Evolutionary conservation across 2,888 invertebrate species (phyloP).

Genomic region (Buathra laborator): DNA sequence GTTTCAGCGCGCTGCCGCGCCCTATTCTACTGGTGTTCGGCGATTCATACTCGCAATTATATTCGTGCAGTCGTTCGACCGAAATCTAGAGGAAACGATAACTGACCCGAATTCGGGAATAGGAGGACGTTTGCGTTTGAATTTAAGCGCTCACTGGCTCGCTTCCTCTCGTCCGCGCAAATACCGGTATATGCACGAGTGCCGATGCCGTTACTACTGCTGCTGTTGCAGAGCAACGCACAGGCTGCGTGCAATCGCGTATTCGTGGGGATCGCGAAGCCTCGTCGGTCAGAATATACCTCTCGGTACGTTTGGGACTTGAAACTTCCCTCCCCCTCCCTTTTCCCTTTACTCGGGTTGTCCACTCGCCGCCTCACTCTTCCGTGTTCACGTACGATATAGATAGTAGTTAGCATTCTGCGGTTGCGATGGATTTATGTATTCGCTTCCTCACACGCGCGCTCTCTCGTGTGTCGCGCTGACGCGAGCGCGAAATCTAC

Average conservation of each 20-base stretch:
- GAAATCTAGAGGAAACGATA: constrained; percentile 77
- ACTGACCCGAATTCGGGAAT: constrained; percentile 79
- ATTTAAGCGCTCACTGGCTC: constrained; percentile 69
- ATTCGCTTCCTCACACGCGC: constrained; percentile 61
- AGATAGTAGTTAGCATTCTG: constrained; percentile 73
- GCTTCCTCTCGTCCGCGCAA: constrained; percentile 50
- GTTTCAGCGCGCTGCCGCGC: neutral
- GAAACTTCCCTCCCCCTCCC: neutral
- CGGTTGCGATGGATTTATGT: constrained; percentile 70
- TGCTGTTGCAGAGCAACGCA: constrained; percentile 23
- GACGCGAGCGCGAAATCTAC: constrained; percentile 39
- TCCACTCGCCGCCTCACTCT: constrained; percentile 63
- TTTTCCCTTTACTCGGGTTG: constrained; percentile 25
- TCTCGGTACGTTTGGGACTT: constrained; percentile 4
- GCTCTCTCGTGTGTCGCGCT: constrained; percentile 28
- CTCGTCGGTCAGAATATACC: constrained; percentile 10
- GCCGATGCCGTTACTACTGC: constrained; percentile 37
- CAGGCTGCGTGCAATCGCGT: constrained; percentile 66
- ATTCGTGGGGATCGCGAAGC: constrained; percentile 54
- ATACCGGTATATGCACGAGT: constrained; percentile 62
- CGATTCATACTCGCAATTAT: constrained; percentile 67
- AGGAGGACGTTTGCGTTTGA: constrained; percentile 66
- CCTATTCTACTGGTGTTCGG: constrained; percentile 41
- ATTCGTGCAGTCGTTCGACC: constrained; percentile 62
- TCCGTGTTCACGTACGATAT: constrained; percentile 77